Base-by-base conservation (phyloP, 2,888 invertebrate species). In the Ceramica pisi region DNA sequence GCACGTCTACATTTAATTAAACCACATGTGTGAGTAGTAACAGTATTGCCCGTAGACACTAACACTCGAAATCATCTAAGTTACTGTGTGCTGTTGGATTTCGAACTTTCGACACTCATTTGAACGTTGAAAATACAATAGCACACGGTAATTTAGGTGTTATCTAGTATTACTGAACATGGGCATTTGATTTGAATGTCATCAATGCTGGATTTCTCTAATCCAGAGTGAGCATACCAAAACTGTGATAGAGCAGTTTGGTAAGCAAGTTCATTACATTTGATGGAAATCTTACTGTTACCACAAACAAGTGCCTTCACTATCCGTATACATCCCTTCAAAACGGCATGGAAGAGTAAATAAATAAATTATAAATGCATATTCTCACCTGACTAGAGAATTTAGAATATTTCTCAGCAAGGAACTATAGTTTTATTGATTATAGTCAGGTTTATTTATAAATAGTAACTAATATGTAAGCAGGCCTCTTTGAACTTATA, bases 321-420 rank as follows among this genome's bases (percentile, higher is more conserved):
- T 56, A 16, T 53, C 16, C 59, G 31, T 46, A 56, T 35, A 41
- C 23, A 31, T 50, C 53, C 51, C 61, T 65, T 67, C 51, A 65
- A 71, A 53, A 60, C 65, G 73, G 38, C 55, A 67, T 38, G 72
- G 38, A 78, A 75, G 60, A 76, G 57, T 71, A 65, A 76, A 80
- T 78, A 82, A 92, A 94, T 94, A 94, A 95, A 93, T 95, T 94
- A 95, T 95, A 95, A 95, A 95, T 95, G 95, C 95, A 93, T 85
- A 81, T 89, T 90, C 51, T 79, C 90, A 90, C 91, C 94, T 90
- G 94, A 95, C 95, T 94, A 94, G 95, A 94, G 85, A 94, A 94
- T 94, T 94, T 94, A 88, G 93, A 92, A 91, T 74, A 65, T 71
- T 82, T 78, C 62, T 62, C 80, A 56, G 78, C 41, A 65, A 82